Conservation (phyloP, 2,888 invertebrate species). For the Ormyrus rosae region DNA sequence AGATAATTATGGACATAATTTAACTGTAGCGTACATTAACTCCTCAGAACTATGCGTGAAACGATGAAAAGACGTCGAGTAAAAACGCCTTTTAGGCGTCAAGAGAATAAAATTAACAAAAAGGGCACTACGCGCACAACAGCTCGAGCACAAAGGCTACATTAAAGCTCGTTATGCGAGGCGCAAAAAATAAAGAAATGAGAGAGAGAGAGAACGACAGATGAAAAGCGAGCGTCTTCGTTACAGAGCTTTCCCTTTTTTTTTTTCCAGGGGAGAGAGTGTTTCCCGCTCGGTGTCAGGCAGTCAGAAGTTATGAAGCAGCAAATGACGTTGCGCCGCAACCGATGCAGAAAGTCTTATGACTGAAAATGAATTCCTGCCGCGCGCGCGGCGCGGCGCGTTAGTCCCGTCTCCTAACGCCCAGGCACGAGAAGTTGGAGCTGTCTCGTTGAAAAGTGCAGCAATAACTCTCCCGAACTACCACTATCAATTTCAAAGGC, state of each 20-base stretch:
- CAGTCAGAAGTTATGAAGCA: conserved; percentile 53
- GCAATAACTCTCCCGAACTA: conserved; percentile 54
- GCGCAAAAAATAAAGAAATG: background rate
- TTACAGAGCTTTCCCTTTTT: conserved; percentile 24
- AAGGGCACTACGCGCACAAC: background rate
- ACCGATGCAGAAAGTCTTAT: conserved; percentile 55
- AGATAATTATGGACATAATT: too few species aligned
- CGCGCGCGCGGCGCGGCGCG: background rate
- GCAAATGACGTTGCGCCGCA: conserved; percentile 49
- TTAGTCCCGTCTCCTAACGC: conserved; percentile 14
- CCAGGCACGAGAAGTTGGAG: conserved; percentile 39
- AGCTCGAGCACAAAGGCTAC: conserved; percentile 2
- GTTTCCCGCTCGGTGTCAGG: too few species aligned
- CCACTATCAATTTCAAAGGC: conserved; percentile 55
- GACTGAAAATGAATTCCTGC: conserved; percentile 57
- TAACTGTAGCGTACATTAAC: too few species aligned
- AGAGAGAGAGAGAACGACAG: background rate
- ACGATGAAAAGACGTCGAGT: background rate
- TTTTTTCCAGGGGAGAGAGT: background rate
- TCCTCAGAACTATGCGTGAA: background rate
- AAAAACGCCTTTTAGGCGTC: background rate
- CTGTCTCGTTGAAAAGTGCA: conserved; percentile 53
- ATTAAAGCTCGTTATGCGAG: conserved; percentile 7
- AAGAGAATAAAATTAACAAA: conserved; percentile 9
- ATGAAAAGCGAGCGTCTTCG: conserved; percentile 33